Conservation (phyloP, 2,888 invertebrate genomes). For the Kryphioiulus occultus region DNA sequence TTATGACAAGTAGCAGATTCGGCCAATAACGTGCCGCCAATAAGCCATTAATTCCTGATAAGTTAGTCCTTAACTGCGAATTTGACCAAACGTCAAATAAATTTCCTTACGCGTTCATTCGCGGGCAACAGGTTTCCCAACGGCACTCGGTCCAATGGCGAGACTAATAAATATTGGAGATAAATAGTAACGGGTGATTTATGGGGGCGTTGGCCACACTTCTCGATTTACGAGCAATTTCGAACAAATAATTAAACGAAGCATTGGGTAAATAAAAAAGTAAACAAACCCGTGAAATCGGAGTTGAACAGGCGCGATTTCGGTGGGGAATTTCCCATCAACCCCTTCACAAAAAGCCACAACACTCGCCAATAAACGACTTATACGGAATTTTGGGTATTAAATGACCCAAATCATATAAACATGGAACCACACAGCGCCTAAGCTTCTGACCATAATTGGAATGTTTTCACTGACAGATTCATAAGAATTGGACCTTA, state of each 20-base stretch:
- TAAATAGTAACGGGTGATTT: background rate
- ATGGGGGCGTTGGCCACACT: constrained; percentile 4
- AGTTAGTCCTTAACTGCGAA: no score
- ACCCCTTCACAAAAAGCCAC: background rate
- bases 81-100: no score
- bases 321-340: background rate
- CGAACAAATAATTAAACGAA: background rate
- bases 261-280: background rate
- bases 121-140: background rate
- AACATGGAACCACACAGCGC: background rate
- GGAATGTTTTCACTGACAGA: no score
- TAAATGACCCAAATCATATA: background rate
- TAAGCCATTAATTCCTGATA: no score
- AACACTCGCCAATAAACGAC: background rate
- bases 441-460: background rate
- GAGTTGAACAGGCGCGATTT: background rate
- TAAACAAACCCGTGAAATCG: background rate
- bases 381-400: background rate
- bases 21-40: no score
- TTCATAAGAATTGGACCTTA: no score
- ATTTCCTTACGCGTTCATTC: background rate
- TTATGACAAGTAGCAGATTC: no score
- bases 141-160: background rate
- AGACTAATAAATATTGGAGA: background rate
- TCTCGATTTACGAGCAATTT: background rate